A percentile compares a stretch with the other conserved stretches of the same genome.
phyloP scores from a whole-genome alignment of 2,113 vertebrate genomes.

The Macquaria ambigua region DNA sequence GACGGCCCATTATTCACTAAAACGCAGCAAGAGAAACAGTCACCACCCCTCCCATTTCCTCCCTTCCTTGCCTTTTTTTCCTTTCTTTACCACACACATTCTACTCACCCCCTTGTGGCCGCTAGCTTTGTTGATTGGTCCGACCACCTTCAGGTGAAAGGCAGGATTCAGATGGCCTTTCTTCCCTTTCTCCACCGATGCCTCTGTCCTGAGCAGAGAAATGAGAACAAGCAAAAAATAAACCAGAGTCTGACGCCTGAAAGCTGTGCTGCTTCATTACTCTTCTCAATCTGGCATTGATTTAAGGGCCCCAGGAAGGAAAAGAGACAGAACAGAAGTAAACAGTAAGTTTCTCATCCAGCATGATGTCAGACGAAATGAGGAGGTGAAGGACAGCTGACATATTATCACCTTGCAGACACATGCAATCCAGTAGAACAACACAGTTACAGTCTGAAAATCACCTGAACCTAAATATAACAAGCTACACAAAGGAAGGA shows the following conservation, averaged over 20 bases:
- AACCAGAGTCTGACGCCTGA: not conserved
- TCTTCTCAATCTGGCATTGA: slow-evolving; percentile 24
- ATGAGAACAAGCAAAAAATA: slow-evolving; percentile 38
- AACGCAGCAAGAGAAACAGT: slow-evolving; percentile 20
- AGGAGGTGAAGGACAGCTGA: slow-evolving; percentile 6
- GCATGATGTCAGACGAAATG: slow-evolving; percentile 32
- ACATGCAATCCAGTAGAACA: not conserved
- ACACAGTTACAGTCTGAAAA: not conserved
- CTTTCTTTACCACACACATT: not conserved
- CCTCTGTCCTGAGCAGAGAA: slow-evolving; percentile 68
- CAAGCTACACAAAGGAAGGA: not conserved
- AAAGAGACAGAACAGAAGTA: slow-evolving; percentile 7
- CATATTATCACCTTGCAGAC: not conserved
- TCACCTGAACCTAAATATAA: not conserved
- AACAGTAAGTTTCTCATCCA: slow-evolving; percentile 8
- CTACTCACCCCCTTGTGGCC: slow-evolving; percentile 80
- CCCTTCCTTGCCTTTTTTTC: not conserved
- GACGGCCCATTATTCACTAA: slow-evolving; percentile 40
- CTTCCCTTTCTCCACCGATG: slow-evolving; percentile 74
- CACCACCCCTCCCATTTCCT: not conserved
- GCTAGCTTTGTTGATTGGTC: slow-evolving; percentile 77
- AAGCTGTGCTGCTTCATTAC: slow-evolving; percentile 20
- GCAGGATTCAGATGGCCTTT: slow-evolving; percentile 84
- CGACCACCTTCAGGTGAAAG: slow-evolving; percentile 86
- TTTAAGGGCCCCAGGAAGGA: slow-evolving; percentile 19